Base-by-base conservation (phyloP, 2,797 vertebrate species). In the Cynodonichthys magdalenae region DNA sequence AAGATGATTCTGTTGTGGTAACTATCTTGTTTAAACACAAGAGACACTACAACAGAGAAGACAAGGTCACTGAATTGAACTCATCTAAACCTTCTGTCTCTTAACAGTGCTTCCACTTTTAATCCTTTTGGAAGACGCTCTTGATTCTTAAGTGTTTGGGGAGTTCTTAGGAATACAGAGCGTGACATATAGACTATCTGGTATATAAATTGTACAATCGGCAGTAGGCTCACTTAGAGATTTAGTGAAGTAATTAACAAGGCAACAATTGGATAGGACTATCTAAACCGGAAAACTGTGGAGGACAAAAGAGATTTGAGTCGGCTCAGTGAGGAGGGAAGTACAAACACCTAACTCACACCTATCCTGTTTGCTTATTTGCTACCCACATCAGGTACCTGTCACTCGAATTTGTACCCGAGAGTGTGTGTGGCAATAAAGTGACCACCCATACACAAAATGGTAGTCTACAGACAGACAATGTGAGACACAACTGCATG, bases 181-280 rank as follows among this genome's bases (percentile, higher is more conserved):
- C 24, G 7, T 66, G 71, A 63, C 61, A 60, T 56, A 39, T 44
- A 28, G 29, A 20, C 46, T 24, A 24, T 49, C 17, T 8, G 17
- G 54, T 62, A 69, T 54, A 66, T 42, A 63, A 18, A 44, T 46
- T 9, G 20, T 15, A 54, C 51, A 59, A 54, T 17, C 62, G 58
- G 39, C 47, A 55, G 49, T 42, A 19, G 53, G 52, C 68, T 54
- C 65, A 75, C 68, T 54, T 65, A 75, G 54, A 69, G 64, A 60
- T 84, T 88, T 81, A 77, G 75, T 19, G 59, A 79, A 78, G 84
- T 83, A 86, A 86, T 81, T 85, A 82, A 87, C 71, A 72, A 59
- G 50, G 56, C 71, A 72, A 71, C 52, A 72, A 66, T 59, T 49
- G 66, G 66, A 77, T 68, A 70, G 71, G 69, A 87, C 79, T 69